Evolutionary conservation across 1,140 invertebrate genomes (phyloP).

Genomic region (Eueides isabella): DNA sequence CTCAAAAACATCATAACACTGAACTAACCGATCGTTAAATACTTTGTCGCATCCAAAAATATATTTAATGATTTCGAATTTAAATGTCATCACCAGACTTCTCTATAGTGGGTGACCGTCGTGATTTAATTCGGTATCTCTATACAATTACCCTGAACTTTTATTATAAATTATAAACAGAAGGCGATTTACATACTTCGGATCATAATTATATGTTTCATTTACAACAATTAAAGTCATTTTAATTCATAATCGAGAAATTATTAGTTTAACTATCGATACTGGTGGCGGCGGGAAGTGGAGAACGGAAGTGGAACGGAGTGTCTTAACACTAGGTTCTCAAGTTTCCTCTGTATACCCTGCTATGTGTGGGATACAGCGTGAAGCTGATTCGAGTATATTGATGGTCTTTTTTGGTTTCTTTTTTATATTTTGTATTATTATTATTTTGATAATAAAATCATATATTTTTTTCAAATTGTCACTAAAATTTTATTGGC

Average conservation of each 20-base stretch:
- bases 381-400: too few relatives aligned
- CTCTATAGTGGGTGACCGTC: neutral
- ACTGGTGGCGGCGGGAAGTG: too few relatives aligned
- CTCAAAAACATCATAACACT: constrained; percentile 26
- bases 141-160: neutral
- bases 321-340: too few relatives aligned
- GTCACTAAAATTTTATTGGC: neutral
- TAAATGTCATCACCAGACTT: neutral
- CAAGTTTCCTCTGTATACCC: too few relatives aligned
- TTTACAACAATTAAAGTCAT: neutral
- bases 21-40: constrained; percentile 23
- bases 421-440: neutral
- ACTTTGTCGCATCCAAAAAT: constrained; percentile 19
- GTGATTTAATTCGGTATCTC: neutral
- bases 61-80: constrained; percentile 20
- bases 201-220: neutral
- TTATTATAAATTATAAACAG: neutral
- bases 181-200: neutral
- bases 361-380: too few relatives aligned
- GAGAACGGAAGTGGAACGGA: too few relatives aligned
- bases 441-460: too few relatives aligned
- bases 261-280: neutral
- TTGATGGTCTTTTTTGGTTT: too few relatives aligned
- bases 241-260: neutral
- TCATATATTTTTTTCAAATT: neutral